Conservation (phyloP, 2,113 vertebrate species). For the Forbesichthys papilliferus region DNA sequence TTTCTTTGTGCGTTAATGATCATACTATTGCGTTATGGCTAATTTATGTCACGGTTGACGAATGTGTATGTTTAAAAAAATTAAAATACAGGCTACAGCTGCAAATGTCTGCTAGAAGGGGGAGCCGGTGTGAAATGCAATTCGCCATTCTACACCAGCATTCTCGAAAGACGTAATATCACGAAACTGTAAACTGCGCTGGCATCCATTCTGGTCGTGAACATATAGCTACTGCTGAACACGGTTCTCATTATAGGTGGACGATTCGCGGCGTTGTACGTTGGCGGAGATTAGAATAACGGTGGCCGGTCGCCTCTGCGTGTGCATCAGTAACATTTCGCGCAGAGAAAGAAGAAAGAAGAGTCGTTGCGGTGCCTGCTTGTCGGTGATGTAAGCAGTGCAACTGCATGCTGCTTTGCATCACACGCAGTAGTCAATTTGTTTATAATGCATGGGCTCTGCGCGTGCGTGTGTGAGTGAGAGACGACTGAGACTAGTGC, state of each 20-base stretch:
- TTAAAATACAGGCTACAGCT: slow-evolving; percentile 25
- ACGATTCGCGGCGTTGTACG: slow-evolving; percentile 33
- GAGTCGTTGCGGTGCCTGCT: slow-evolving; percentile 64
- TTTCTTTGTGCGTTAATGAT: slow-evolving; percentile 70
- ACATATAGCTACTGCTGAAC: slow-evolving; percentile 55
- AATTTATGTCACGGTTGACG: slow-evolving; percentile 58
- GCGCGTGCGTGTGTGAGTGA: slow-evolving; percentile 7
- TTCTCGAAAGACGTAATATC: slow-evolving; percentile 45
- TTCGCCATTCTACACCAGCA: slow-evolving; percentile 69
- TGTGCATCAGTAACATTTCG: slow-evolving; percentile 75
- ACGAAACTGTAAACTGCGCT: slow-evolving; percentile 28
- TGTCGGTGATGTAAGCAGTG: slow-evolving; percentile 71
- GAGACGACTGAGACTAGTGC: slow-evolving; percentile 3
- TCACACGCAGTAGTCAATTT: slow-evolving; percentile 58
- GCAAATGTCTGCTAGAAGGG: slow-evolving; percentile 15
- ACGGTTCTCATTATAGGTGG: slow-evolving; percentile 40
- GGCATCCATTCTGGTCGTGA: slow-evolving; percentile 39
- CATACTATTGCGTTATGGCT: slow-evolving; percentile 54
- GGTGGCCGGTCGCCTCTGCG: slow-evolving; percentile 58
- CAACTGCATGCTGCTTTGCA: slow-evolving; percentile 70
- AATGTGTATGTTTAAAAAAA: slow-evolving; percentile 42
- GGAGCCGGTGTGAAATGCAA: slow-evolving; percentile 61
- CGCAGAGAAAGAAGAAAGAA: slow-evolving; percentile 64
- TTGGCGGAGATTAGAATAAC: slow-evolving; percentile 44
- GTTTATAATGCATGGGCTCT: slow-evolving; percentile 54